Conservation (phyloP, 2,797 vertebrate species). For the Alca torda region DNA sequence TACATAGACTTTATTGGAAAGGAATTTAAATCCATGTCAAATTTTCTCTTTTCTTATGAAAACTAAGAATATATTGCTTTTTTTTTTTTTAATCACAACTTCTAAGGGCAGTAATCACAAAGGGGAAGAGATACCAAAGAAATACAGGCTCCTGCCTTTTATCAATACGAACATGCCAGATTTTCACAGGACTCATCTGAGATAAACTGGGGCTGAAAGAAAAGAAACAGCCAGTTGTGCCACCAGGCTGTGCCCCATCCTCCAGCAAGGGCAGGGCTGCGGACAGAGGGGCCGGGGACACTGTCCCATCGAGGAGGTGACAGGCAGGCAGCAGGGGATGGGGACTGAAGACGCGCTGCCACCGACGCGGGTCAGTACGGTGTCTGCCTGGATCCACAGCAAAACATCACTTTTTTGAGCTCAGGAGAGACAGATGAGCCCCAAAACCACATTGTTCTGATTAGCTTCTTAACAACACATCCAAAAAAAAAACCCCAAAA, state of each 20-base stretch:
- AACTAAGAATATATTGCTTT: not conserved
- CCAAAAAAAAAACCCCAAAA: not conserved
- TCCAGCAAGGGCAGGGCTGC: not conserved
- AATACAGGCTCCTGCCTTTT: not conserved
- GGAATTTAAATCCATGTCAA: not conserved
- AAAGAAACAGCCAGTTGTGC: not conserved
- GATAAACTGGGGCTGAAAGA: not conserved
- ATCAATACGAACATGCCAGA: not conserved
- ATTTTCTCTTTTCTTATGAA: not conserved
- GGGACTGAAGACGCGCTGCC: not conserved
- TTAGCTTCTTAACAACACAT: not conserved
- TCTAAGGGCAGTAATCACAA: not conserved
- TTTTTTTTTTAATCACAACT: not conserved
- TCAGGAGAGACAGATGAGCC: not conserved
- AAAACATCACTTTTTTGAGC: not conserved
- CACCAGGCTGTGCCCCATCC: too few relatives aligned
- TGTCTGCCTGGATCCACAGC: not conserved
- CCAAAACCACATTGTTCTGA: not conserved
- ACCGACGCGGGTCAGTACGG: fast-evolving
- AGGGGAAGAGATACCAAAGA: not conserved
- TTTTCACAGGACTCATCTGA: not conserved
- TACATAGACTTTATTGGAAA: not conserved
- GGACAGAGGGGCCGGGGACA: not conserved
- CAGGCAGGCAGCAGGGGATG: not conserved
- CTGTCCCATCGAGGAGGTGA: not conserved